These are phyloP conservation scores for Proisotoma minuta DNA, from an alignment of 2,888 invertebrate species.

Conservation along the genomic window DNA sequence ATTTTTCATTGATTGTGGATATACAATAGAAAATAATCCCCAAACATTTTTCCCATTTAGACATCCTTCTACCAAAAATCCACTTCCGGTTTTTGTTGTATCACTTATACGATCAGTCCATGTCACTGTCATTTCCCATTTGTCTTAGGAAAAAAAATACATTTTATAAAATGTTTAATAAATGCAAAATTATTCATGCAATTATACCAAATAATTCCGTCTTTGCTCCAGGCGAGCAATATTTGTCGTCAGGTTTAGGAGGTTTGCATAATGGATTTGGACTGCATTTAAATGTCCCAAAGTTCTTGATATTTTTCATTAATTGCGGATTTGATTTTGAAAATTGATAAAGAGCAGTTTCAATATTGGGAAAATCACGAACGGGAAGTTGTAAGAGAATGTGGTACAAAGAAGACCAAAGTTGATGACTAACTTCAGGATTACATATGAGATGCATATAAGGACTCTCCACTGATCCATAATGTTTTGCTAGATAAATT, in stretches of 20 bases:
- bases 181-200: neutral
- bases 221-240: neutral
- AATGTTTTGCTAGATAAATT: neutral
- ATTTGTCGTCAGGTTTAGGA: neutral
- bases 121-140: neutral
- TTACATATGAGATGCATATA: neutral
- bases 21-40: neutral
- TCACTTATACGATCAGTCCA: neutral
- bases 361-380: neutral
- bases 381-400: neutral
- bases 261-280: neutral
- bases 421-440: neutral
- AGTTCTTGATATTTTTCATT: neutral
- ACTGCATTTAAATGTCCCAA: neutral
- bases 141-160: neutral
- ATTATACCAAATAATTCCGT: neutral
- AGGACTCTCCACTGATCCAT: no score
- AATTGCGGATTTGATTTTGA: no score
- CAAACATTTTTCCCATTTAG: neutral
- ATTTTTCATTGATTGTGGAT: neutral
- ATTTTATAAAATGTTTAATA: neutral
- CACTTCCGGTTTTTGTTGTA: neutral
- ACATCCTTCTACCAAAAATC: neutral
- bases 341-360: neutral
- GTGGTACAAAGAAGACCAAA: neutral